Base-by-base conservation (phyloP, 64 coral and sea anemone species). In the Trachythela sp. region DNA sequence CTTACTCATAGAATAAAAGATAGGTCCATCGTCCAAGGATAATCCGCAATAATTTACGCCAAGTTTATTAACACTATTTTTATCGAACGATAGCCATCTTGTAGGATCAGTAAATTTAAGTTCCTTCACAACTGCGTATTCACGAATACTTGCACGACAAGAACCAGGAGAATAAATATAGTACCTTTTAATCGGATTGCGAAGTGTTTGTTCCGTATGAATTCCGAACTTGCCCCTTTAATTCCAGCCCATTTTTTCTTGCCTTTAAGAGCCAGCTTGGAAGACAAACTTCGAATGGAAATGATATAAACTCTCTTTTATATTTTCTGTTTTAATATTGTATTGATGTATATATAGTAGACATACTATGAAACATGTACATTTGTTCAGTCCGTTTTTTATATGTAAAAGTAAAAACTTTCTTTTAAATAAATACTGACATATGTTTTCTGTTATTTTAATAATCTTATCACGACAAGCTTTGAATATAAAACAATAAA, bases 1-100 rank as follows among this genome's bases (percentile, higher is more conserved):
- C 37, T 93, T 93, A 31, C 85, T 85, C 22, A 93, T 67, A 20
- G 92, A 90, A 48, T 90, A 90, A 45, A 90, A 43, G 39, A 93
- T 40, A 1, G 20, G 24, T 27, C 18, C 22, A 70, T 93, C 39
- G 9, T 83, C 36, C 18, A 39, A 51, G 14, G 39, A 33, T 6
- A 84, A 72, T 41, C 26, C 20, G 32, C 88, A 24, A 39, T 70
- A 51, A 9, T 54, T 22, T 6, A 58, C 24, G 39, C 35, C 41
- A 41, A 72, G 52, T 24, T 29, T 48, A 0, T 64, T 37, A 54
- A 88, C 40, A 45, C 20, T 13, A 26, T 27, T 64, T 64, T 13
- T n/a, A 64, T 64, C 56, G 24, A 64, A 64, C 20, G 56, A 64
- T 64, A 64, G 20, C 26, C 56, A 18, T 26, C 18, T 6, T 64